Evolutionary conservation across 2,888 invertebrate species (phyloP), one percentile per base, ranked within the genome.

Genomic region (Hemistola chrysoprasaria): DNA sequence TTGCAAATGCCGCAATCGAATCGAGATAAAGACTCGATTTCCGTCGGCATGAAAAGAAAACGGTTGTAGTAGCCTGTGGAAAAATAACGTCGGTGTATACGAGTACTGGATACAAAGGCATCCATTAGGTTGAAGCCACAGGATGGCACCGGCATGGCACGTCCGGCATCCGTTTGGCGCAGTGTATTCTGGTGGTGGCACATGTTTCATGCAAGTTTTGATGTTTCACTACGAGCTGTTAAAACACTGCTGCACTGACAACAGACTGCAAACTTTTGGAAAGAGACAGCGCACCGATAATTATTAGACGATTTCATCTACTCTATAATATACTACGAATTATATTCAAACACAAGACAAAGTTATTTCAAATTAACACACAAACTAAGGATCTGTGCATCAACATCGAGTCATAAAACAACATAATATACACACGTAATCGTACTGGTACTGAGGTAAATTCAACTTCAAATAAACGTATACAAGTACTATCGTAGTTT

Each of bases 1-100:
- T 63, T 62, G 50, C 45, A 50, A 45, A 47, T 40, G 47, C 40
- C 48, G 46, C 54, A 49, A 45, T 56, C 59, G 56, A 50, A 59
- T 63, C 51, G 42, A 40, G 43, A 48, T 52, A 46, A 53, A 51
- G 40, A 48, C 47, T 36, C 46, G 41, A 37, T 50, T 51, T 57
- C 41, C 34, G 43, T 50, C 50, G 36, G 43, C 44, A 46, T 50
- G 36, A 49, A 50, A 44, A 50, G 47, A 51, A 53, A 49, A 55
- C 46, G 38, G 26, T 2, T 26, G 38, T 30, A 43, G 26, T 38
- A 16, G 48, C 16, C 16, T 34, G 11, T 22, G 30, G 20, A 38
- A 43, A 43, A 43, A 43, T 43, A 34, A 34, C 42, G 33, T 26
- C 24, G 21, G 27, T 11, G 25, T 34, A n/a, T n/a, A 34, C 22